These are phyloP conservation scores for Leiothrix lutea DNA, from an alignment of 2,113 vertebrate species.

Conservation along the genomic window DNA sequence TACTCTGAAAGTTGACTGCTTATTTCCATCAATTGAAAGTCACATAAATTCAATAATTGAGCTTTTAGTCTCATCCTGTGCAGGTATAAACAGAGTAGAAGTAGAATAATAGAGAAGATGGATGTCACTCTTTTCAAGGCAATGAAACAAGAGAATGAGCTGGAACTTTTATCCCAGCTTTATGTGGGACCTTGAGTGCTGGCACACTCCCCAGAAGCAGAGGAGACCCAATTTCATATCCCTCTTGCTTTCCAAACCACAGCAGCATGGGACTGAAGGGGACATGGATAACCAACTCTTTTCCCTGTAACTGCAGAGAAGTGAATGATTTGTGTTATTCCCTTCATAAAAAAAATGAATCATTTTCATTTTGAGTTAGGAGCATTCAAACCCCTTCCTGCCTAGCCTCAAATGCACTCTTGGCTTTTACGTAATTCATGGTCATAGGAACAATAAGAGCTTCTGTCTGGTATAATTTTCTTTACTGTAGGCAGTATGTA, in stretches of 20 bases:
- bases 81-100: neutral
- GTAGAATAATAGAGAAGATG: neutral
- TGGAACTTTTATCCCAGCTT: neutral
- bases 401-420: neutral
- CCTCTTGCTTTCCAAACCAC: neutral
- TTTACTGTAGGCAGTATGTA: neutral
- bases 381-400: neutral
- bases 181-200: fast-evolving
- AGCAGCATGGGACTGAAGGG: neutral
- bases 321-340: neutral
- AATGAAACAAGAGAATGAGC: neutral
- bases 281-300: neutral
- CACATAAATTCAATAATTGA: fast-evolving
- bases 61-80: neutral
- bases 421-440: neutral
- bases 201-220: no score
- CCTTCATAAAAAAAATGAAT: neutral
- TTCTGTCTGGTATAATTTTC: neutral
- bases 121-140: neutral
- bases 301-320: neutral
- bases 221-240: neutral
- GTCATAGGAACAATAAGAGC: neutral
- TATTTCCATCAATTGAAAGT: neutral
- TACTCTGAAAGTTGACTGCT: neutral
- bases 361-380: neutral